phyloP scores from a whole-genome alignment of 2,797 vertebrate genomes.

The Aulostomus chinensis region DNA sequence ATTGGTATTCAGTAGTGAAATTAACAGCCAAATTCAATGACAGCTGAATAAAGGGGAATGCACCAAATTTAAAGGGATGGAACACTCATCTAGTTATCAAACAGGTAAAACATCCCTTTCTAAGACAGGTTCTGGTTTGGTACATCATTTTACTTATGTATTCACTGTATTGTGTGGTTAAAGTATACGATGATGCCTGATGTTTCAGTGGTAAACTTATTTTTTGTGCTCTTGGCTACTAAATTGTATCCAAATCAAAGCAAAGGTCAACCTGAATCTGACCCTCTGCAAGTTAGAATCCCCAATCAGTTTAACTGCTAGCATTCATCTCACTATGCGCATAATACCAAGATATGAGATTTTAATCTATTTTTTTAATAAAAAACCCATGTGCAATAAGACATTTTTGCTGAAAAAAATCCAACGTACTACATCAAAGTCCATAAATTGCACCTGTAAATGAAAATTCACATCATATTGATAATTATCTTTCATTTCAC shows the following conservation, averaged over 20 bases:
- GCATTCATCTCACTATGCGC: too few relatives aligned
- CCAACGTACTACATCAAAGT: too few relatives aligned
- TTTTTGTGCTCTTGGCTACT: not conserved
- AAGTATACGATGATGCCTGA: not conserved
- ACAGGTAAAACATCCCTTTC: not conserved
- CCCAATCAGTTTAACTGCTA: not conserved
- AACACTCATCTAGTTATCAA: too few relatives aligned
- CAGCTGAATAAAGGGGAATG: not conserved
- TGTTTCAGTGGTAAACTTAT: not conserved
- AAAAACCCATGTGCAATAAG: too few relatives aligned
- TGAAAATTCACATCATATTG: too few relatives aligned
- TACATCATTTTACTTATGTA: not conserved
- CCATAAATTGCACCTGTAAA: too few relatives aligned
- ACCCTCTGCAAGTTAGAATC: conserved; percentile 3
- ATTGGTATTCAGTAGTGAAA: not conserved
- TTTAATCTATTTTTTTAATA: too few relatives aligned
- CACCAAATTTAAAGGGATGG: too few relatives aligned
- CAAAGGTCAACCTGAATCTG: conserved; percentile 23
- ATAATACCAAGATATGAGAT: too few relatives aligned
- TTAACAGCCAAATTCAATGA: not conserved
- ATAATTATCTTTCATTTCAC: too few relatives aligned
- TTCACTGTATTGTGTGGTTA: conserved; percentile 8
- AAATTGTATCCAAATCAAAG: conserved; percentile 13
- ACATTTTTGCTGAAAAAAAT: too few relatives aligned
- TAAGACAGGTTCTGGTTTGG: conserved; percentile 3